Evolutionary conservation across 2,888 invertebrate species (phyloP).

Genomic region (Pollenia labialis): DNA sequence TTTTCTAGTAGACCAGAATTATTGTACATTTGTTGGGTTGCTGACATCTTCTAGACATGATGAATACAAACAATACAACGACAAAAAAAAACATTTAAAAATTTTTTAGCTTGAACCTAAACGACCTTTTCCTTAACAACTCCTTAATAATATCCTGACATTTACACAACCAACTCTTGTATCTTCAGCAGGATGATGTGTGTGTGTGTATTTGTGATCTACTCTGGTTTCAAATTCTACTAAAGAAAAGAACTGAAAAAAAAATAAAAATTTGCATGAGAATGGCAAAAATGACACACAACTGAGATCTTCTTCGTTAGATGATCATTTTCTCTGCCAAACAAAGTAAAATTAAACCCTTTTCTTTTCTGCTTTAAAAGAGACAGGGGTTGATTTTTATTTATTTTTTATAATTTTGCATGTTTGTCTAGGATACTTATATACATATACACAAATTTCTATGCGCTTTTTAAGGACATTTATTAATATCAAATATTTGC

Average conservation of each 20-base stretch:
- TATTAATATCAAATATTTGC: constrained; percentile 37
- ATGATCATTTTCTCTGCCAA: constrained; percentile 76
- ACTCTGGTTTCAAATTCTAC: constrained; percentile 63
- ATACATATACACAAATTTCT: constrained; percentile 10
- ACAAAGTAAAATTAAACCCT: constrained; percentile 58
- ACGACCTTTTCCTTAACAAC: constrained; percentile 51
- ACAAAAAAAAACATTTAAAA: constrained; percentile 10
- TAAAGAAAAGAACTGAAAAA: background rate
- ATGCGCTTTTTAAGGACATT: background rate
- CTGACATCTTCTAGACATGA: constrained; percentile 70
- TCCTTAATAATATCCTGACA: constrained; percentile 52
- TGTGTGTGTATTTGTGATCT: constrained; percentile 8
- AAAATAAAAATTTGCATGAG: constrained; percentile 81
- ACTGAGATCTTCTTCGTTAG: constrained; percentile 81
- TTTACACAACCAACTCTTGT: background rate
- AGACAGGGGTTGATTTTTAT: constrained; percentile 62
- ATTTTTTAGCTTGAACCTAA: constrained; percentile 49
- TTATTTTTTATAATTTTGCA: constrained; percentile 47
- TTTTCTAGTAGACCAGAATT: constrained; percentile 26
- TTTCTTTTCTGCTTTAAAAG: constrained; percentile 24
- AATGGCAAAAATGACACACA: constrained; percentile 82
- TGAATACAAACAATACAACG: constrained; percentile 61
- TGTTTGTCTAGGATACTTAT: constrained; percentile 68
- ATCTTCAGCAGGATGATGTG: background rate
- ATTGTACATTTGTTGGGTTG: constrained; percentile 64